Percentiles rank a stretch among this genome's conserved stretches.
Conservation (phyloP, 1,140 invertebrate species). For the Danaus melanippus region DNA sequence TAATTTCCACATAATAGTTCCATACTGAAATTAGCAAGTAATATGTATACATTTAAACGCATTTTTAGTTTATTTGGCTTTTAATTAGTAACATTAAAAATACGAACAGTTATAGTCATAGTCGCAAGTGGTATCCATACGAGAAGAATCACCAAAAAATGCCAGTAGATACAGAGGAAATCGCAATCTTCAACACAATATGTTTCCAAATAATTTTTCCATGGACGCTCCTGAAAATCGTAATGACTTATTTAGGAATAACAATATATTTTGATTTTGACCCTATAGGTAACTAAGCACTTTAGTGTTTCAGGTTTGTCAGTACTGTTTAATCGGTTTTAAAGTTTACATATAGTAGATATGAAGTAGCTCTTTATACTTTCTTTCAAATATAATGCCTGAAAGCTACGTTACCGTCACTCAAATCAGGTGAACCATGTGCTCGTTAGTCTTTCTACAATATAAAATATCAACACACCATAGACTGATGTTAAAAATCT, state of each 20-base stretch:
- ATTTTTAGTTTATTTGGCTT: not conserved
- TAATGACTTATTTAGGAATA: conserved; percentile 7
- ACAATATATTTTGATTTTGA: not conserved
- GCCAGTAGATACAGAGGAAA: conserved; percentile 80
- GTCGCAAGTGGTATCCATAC: conserved; percentile 81
- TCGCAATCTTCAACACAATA: conserved; percentile 78
- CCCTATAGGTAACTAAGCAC: not conserved
- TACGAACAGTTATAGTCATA: conserved; percentile 74
- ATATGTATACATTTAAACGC: not conserved
- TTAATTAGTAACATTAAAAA: conserved; percentile 3
- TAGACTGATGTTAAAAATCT: too few relatives aligned
- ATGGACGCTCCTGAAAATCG: conserved; percentile 74
- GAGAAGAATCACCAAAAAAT: conserved; percentile 78
- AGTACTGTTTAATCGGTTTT: too few relatives aligned
- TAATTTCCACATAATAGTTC: conserved; percentile 54
- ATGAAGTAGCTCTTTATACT: too few relatives aligned
- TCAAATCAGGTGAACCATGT: too few relatives aligned
- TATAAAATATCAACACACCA: too few relatives aligned
- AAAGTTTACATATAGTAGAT: too few relatives aligned
- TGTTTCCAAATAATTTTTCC: conserved; percentile 79
- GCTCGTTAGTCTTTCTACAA: too few relatives aligned
- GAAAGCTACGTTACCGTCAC: too few relatives aligned
- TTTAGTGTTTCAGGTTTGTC: not conserved
- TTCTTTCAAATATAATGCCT: too few relatives aligned
- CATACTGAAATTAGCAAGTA: conserved; percentile 37